Base-by-base conservation (phyloP, 2,113 vertebrate species). In the Ascaphus truei region DNA sequence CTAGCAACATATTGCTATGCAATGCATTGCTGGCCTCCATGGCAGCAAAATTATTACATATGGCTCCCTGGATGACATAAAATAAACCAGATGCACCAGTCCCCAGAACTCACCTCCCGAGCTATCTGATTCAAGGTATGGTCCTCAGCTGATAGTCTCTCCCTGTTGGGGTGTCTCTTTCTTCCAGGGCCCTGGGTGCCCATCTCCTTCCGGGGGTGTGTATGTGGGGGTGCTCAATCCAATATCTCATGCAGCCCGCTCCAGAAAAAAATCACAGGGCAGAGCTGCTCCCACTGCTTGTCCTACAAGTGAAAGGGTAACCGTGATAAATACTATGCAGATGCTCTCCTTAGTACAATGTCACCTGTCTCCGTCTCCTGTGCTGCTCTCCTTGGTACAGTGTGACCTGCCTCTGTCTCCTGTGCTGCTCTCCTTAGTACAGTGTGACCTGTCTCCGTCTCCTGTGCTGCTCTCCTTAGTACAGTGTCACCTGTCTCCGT, bases 91-190 rank as follows among this genome's bases (percentile, higher is more conserved):
- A n/a, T n/a, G n/a, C n/a, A n/a, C n/a, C n/a, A n/a, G n/a, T n/a
- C 79, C 66, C 26, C 1, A 47, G 12, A 4, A 56, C 87, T 85
- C 82, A 96, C 96, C 94, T 98, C 94, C 75, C 91, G 88, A 12
- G 94, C 95, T 25, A 96, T 96, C 67, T 93, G 89, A 62, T 91
- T 95, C 1, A 96, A 84, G 16, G 94, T 92, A 83, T 96, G 93
- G 80, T 95, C 94, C 81, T 98, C 95, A 0, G 91, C 94, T 22
- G 93, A 92, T 63, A 93, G 83, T 53, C 82, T 88, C 55, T 95
- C 95, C 77, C 92, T 90, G 72, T 90, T 94, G 63, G 93, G 91
- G 60, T 92, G 88, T 75, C 96, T 88, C 79, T 88, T 95, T 57
- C 95, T 85, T 75, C 95, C 95, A 6, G 91, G 68, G 1, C 92